phyloP scores from a whole-genome alignment of 2,797 vertebrate genomes.

The Anas flavirostris region DNA sequence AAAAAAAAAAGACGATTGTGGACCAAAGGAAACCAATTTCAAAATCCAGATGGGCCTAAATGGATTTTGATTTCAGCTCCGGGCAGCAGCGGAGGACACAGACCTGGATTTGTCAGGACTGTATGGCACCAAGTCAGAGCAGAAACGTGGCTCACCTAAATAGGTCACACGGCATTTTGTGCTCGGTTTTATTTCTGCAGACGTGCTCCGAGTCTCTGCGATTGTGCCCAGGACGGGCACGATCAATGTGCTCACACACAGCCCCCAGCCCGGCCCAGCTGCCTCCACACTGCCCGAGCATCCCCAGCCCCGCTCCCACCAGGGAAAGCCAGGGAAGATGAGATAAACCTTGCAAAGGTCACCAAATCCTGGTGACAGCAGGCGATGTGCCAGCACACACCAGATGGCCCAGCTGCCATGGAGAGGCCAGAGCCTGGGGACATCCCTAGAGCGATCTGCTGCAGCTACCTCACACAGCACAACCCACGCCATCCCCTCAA shows the following conservation, averaged over 20 bases:
- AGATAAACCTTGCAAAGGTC: neutral
- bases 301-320: neutral
- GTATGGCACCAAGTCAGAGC: neutral
- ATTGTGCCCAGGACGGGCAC: neutral
- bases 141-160: neutral
- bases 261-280: neutral
- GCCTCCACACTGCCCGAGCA: neutral
- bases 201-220: neutral
- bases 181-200: neutral
- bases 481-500: neutral
- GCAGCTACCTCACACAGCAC: neutral
- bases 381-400: neutral
- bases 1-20: too few species aligned
- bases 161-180: neutral
- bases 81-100: accelerated
- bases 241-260: too few species aligned
- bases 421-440: neutral
- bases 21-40: neutral
- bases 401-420: neutral
- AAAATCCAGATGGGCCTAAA: neutral
- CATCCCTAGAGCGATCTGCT: neutral
- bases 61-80: neutral
- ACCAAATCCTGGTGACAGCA: neutral
- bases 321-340: neutral
- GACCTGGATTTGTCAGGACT: neutral